phyloP scores from a whole-genome alignment of 2,797 vertebrate genomes.

The Tokudaia muenninki region DNA sequence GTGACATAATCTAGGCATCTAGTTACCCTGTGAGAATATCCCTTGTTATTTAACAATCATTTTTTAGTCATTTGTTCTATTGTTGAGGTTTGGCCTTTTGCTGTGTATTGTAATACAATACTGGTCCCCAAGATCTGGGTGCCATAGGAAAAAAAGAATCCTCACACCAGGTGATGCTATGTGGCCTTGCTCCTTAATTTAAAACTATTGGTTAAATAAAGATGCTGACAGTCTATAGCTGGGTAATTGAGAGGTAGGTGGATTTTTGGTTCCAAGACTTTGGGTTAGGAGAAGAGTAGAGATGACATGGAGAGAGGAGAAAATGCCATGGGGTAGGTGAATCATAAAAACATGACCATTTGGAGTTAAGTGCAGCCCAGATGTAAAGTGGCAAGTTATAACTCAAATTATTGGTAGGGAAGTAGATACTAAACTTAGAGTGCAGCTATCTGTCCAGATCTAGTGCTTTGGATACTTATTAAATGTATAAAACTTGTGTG shows the following conservation, averaged over 20 bases:
- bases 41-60: conserved; percentile 52
- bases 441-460: not conserved
- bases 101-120: not conserved
- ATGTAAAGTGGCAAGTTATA: not conserved
- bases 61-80: conserved; percentile 32
- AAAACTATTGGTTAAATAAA: not conserved
- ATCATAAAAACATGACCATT: not conserved
- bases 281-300: not conserved
- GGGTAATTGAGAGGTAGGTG: not conserved
- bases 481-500: not conserved
- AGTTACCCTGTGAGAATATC: conserved; percentile 53
- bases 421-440: not conserved
- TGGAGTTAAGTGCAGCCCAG: not conserved
- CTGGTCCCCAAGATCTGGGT: not conserved
- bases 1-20: not conserved
- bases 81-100: not conserved
- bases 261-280: not conserved
- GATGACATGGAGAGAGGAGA: not conserved
- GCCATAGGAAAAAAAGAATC: not conserved
- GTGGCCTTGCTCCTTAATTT: not conserved
- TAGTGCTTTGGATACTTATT: not conserved
- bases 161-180: not conserved
- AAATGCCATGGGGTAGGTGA: not conserved
- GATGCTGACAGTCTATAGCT: not conserved
- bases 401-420: not conserved